Percentiles rank a stretch among this genome's conserved stretches.
phyloP scores from a whole-genome alignment of 2,113 vertebrate genomes.

The Prunella fulvescens region DNA sequence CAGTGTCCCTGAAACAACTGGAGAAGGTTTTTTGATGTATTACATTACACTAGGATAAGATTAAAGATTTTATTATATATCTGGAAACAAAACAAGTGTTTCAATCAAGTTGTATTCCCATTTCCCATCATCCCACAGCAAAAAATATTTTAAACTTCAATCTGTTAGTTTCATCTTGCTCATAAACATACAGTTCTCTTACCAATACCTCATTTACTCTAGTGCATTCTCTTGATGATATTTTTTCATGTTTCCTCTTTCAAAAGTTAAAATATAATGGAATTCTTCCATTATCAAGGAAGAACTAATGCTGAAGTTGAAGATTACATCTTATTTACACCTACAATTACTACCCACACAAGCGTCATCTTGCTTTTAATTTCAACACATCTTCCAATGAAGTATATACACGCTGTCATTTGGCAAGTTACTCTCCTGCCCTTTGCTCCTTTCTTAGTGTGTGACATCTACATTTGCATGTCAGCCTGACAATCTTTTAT shows the following conservation, averaged over 20 bases:
- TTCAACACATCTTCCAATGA: not conserved
- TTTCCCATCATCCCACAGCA: not conserved
- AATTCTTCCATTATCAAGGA: not conserved
- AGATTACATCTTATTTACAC: not conserved
- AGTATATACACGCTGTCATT: not conserved
- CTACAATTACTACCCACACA: not conserved
- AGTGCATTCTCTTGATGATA: not conserved
- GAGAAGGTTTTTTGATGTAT: not conserved
- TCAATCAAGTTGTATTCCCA: not conserved
- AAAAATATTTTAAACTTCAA: not conserved
- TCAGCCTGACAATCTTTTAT: not conserved
- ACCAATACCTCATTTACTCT: not conserved
- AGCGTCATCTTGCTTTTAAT: not conserved
- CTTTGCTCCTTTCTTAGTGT: not conserved
- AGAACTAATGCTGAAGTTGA: not conserved
- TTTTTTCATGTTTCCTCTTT: not conserved
- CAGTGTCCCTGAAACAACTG: not conserved
- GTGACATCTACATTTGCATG: not conserved
- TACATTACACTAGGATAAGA: not conserved
- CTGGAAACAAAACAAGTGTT: slow-evolving; percentile 19
- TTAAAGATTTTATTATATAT: not conserved
- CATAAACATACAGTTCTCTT: not conserved
- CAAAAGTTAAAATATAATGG: not conserved
- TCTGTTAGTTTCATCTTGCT: not conserved
- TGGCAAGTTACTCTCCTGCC: not conserved